Base-by-base conservation (phyloP, 2,113 vertebrate genomes). In the Scopus umbretta region DNA sequence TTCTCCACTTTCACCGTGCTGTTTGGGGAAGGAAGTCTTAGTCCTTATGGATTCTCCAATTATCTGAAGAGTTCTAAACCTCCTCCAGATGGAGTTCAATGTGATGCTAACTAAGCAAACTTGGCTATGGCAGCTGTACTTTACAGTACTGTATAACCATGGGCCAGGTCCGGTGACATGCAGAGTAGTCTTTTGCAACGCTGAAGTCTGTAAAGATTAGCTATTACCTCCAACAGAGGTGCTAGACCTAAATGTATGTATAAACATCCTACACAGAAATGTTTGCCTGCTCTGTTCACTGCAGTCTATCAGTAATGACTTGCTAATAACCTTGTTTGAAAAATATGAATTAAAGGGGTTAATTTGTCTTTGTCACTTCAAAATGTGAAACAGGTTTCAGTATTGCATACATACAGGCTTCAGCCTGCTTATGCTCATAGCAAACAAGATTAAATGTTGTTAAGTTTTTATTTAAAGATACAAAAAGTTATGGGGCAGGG, bases 31-130 rank as follows among this genome's bases (percentile, higher is more conserved):
- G 49, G 18, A 62, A 42, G 36, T 5, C 30, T 79, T 81, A 34
- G 56, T 58, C 29, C 14, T 68, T 66, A 42, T 19, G 53, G 38
- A 38, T 80, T 72, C 36, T 79, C 6, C 45, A 88, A 20, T 47
- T 87, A 36, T 66, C 22, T 95, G 81, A 87, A 95, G 81, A 85
- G 30, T 53, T 85, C 40, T 85, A 76, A 79, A 63, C 15, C 36
- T 87, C 34, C 40, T 65, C 36, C 79, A 91, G 56, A 82, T 89
- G 53, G 56, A 93, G 66, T 75, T 85, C 53, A 40, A 32, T 29
- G 34, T 70, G 61, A 82, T 91, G 66, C 70, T 93, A 70, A 91
- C 40, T 87, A 87, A 91, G 40, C 32, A 79, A 75, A 95, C 8
- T n/a, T 75, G 59, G 13, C n/a, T 59, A 2, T 32, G 65, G 61